These are phyloP conservation scores for Coecobrya sp. DNA, from an alignment of 2,888 invertebrate species.

Conservation along the genomic window DNA sequence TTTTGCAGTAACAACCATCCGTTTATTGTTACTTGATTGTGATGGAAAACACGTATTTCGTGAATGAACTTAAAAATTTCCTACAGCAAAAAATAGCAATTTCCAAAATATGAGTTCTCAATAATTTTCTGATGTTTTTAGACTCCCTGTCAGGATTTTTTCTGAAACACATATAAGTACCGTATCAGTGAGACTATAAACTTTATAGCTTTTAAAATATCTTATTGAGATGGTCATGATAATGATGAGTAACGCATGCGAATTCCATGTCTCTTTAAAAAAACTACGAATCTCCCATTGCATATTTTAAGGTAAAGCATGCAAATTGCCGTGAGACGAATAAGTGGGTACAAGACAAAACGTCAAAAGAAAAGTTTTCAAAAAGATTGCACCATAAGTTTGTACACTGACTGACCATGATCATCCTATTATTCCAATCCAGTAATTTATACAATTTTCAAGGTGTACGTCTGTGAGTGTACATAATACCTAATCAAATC, in stretches of 20 bases:
- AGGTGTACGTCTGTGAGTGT: conserved; percentile 24
- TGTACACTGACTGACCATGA: not conserved
- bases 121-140: conserved; percentile 45
- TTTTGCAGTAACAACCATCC: not conserved
- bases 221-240: conserved; percentile 64
- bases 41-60: conserved; percentile 59
- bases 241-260: conserved; percentile 44
- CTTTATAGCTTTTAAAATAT: not conserved
- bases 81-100: conserved; percentile 50
- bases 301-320: conserved; percentile 40
- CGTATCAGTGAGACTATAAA: not conserved
- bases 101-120: conserved; percentile 54
- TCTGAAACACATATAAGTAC: not conserved
- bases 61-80: conserved; percentile 53
- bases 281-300: not conserved
- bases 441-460: conserved; percentile 47
- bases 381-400: conserved; percentile 37
- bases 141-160: not conserved
- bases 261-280: conserved; percentile 53
- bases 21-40: not conserved
- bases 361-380: conserved; percentile 39
- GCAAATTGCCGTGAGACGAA: conserved; percentile 75
- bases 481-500: conserved; percentile 48
- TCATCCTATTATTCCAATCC: conserved; percentile 32
- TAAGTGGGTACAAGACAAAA: conserved; percentile 43